Base-by-base conservation (phyloP, 2,797 vertebrate genomes). In the Thaleichthys pacificus region DNA sequence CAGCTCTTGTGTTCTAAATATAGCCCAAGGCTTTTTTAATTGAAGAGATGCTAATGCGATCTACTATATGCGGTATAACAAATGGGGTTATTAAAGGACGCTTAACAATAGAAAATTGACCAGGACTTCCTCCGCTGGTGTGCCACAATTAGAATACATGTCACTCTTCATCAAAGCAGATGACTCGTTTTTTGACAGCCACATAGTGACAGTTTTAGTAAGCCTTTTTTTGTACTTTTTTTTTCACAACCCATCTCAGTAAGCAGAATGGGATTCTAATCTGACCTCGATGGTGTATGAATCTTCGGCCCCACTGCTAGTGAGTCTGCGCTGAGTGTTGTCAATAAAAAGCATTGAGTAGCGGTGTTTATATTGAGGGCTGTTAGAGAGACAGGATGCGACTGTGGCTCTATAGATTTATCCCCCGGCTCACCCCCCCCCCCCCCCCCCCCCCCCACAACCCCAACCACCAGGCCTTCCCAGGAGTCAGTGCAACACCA, bases 311-410 rank as follows among this genome's bases (percentile, higher is more conserved):
- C 68, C 54, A 70, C 77, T 66, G 74, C 74, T 69, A 64, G 82
- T 38, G 8, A 35, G 77, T 85, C 85, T 76, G 81, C 71, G 69
- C 76, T 77, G 71, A 76, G 69, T 54, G 51, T 72, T 83, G 88
- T 91, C 87, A 86, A 87, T 91, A 83, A 66, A 82, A 87, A 85
- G 79, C 24, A 88, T 85, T 74, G 77, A 82, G 76, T 79, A 60
- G 65, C 78, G 77, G 80, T 87, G 82, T 87, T 87, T 80, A 78
- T 82, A 73, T 78, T 80, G 79, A 79, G 75, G 73, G 75, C 72
- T 72, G 78, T 83, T 83, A 84, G 78, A 84, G 75, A 70, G 79
- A 84, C 76, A 80, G 80, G 76, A 80, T 79, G 74, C 66, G 79
- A 82, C 72, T 80, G 73, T 35, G 69, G 68, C 63, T 67, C 74